A percentile compares a stretch with the other conserved stretches of the same genome.
These are phyloP conservation scores for Physella acuta DNA, from an alignment of 1,140 invertebrate species.

Conservation along the genomic window DNA sequence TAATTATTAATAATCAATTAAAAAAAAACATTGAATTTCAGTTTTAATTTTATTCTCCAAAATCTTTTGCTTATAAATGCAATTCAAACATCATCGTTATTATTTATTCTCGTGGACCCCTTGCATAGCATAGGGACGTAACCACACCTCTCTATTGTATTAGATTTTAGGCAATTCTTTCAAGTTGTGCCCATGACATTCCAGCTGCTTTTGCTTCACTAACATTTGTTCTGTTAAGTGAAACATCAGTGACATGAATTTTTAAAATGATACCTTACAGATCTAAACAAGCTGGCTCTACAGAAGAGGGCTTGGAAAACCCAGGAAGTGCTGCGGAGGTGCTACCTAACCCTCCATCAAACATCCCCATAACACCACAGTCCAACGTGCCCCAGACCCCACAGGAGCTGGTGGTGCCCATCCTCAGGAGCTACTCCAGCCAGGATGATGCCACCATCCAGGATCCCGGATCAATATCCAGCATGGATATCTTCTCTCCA, in stretches of 20 bases:
- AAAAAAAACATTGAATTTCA: background rate
- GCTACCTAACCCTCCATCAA: background rate
- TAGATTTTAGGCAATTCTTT: too few species aligned
- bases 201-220: too few species aligned
- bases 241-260: too few species aligned
- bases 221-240: too few species aligned
- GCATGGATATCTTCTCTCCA: conserved; percentile 44
- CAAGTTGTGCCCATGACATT: too few species aligned
- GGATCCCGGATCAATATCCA: conserved; percentile 42
- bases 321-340: background rate
- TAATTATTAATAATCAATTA: background rate
- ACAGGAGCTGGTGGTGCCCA: conserved; percentile 23
- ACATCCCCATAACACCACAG: background rate
- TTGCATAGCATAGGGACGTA: too few species aligned
- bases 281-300: background rate
- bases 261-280: too few species aligned
- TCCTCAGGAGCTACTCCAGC: conserved; percentile 26
- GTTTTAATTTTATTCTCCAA: too few species aligned
- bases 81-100: background rate
- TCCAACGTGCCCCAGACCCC: conserved; percentile 10
- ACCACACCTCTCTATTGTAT: too few species aligned
- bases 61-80: background rate
- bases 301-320: background rate
- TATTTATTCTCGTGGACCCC: too few species aligned
- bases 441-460: conserved; percentile 37